A percentile compares a stretch with the other conserved stretches of the same genome.
phyloP scores from a whole-genome alignment of 1,140 invertebrate species.

The Panulirus ornatus region DNA sequence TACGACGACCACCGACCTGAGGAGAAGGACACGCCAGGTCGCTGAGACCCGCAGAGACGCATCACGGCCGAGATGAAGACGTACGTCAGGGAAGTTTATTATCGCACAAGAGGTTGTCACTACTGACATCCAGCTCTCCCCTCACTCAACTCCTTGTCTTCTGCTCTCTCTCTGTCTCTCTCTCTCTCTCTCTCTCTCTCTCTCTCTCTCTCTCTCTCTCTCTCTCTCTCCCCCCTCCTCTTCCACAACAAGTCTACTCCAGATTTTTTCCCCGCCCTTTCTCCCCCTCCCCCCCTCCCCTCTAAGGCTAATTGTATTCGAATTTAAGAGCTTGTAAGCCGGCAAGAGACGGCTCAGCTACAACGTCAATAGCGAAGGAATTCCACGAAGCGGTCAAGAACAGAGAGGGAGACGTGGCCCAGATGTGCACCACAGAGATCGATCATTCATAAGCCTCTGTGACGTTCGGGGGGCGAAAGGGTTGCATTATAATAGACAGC shows the following conservation, averaged over 20 bases:
- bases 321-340: background rate
- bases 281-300: background rate
- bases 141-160: too few relatives aligned
- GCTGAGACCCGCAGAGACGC: too few relatives aligned
- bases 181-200: background rate
- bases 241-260: background rate
- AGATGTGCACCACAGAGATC: background rate
- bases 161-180: background rate
- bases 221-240: background rate
- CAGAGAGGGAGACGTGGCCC: background rate
- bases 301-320: slow-evolving; percentile 8
- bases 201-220: too few relatives aligned
- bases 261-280: background rate
- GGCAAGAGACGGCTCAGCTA: background rate
- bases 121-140: background rate
- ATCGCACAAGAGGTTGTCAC: background rate
- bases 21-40: too few relatives aligned
- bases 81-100: too few relatives aligned
- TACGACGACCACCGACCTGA: too few relatives aligned
- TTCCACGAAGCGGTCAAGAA: background rate
- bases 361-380: background rate
- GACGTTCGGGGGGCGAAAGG: background rate
- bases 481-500: background rate
- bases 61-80: too few relatives aligned
- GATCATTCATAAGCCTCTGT: background rate